Base-by-base conservation (phyloP, 2,113 vertebrate genomes). In the Melanerpes formicivorus region DNA sequence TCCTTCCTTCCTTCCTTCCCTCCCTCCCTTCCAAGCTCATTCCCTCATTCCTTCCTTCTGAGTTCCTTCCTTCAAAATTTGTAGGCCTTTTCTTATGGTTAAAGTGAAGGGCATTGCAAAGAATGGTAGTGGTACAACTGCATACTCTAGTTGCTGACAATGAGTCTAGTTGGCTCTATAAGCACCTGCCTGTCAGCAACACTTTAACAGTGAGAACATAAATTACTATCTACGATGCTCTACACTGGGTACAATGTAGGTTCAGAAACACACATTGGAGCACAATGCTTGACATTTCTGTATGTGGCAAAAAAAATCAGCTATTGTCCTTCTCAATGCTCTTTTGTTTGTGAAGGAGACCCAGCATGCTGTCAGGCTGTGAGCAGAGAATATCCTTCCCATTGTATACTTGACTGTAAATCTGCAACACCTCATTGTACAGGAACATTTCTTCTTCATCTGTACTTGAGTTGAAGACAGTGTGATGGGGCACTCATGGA, bases 281-380 rank as follows among this genome's bases (percentile, higher is more conserved):
- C 27, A 56, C 27, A 23, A 17, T 7, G 25, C 29, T n/a, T 72
- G 64, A 34, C 8, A 14, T 76, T 67, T 58, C 59, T 58, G 27
- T 11, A 29, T 18, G n/a, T 66, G 11, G 18, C 22, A 23, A 13
- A 50, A 91, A 62, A 52, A 44, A 10, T 15, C 18, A 32, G 10
- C 70, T 60, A 14, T 66, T 1, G 1, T 12, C 5, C 54, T 79
- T 64, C 63, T 52, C 52, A 62, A 10, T 71, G 46, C 10, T 54
- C 12, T 74, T 71, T 74, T 54, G 40, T 83, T 46, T 32, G 29
- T n/a, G 48, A 6, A 86, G 25, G 2, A 50, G 25, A 10, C 23
- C 56, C 46, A 64, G 7, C 1, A 0, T 75, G 16, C 30, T 65
- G 18, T 14, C 64, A 40, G 14, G 46, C 10, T 2, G 1, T 29